A percentile compares a stretch with the other conserved stretches of the same genome.
Evolutionary conservation across 1,140 invertebrate species (phyloP).

Genomic region (Coelopa frigida): DNA sequence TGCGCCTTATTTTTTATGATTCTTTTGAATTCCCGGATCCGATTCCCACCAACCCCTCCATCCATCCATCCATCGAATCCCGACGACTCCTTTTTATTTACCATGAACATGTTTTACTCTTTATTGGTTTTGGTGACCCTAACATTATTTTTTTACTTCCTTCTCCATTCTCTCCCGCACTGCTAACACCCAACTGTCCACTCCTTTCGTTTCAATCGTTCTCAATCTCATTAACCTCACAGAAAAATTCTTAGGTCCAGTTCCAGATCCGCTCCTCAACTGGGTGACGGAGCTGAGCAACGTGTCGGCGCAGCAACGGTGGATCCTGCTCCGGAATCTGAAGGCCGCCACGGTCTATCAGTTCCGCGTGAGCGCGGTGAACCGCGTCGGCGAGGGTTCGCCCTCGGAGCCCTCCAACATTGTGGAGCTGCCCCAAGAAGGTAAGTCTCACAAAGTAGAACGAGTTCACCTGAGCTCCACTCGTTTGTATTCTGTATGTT

Average conservation of each 20-base stretch:
- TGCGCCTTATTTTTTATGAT: too few relatives aligned
- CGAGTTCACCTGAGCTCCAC: too few relatives aligned
- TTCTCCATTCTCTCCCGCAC: conserved; percentile 1
- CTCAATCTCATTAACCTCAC: conserved; percentile 40
- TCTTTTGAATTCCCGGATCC: too few relatives aligned
- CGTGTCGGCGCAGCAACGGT: conserved; percentile 70
- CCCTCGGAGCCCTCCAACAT: conserved; percentile 80
- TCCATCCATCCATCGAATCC: too few relatives aligned
- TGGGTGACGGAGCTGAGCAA: conserved; percentile 87
- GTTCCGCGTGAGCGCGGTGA: conserved; percentile 91
- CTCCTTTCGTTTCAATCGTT: conserved; percentile 12
- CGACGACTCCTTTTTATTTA: too few relatives aligned
- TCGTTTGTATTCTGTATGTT: conserved; percentile 1
- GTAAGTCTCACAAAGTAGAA: conserved; percentile 54
- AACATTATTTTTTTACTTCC: conserved; percentile 5
- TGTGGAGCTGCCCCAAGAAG: conserved; percentile 86
- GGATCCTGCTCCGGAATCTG: conserved; percentile 73
- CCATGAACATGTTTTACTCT: not conserved
- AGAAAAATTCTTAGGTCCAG: conserved; percentile 60
- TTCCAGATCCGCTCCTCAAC: conserved; percentile 70
- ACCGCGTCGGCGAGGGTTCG: conserved; percentile 89
- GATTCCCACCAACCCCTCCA: too few relatives aligned
- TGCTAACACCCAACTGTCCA: not conserved
- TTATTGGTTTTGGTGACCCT: not conserved
- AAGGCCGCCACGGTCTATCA: conserved; percentile 93